These are phyloP conservation scores for Pollachius pollachius DNA, from an alignment of 2,113 vertebrate species.

Conservation along the genomic window DNA sequence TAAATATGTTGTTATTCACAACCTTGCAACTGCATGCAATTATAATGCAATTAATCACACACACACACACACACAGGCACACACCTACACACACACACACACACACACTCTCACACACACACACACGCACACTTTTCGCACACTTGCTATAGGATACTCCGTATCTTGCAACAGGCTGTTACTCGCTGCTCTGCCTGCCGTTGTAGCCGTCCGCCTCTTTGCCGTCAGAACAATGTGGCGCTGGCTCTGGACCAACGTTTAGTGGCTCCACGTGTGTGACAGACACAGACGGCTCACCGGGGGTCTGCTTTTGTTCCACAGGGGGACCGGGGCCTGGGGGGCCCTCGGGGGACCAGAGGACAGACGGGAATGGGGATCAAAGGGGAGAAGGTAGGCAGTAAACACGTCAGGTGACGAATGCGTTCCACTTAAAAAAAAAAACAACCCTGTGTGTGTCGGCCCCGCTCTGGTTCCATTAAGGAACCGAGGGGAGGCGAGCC, in stretches of 20 bases:
- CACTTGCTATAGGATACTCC: no score
- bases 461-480: neutral
- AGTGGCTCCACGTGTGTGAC: constrained; percentile 14
- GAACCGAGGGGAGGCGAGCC: constrained; percentile 15
- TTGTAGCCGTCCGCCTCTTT: no score
- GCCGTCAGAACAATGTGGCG: constrained; percentile 44
- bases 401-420: constrained; percentile 50
- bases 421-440: constrained; percentile 26
- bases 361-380: constrained; percentile 82
- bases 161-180: no score
- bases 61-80: no score
- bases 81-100: no score
- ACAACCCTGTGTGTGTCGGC: no score
- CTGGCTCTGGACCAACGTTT: constrained; percentile 37
- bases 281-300: constrained; percentile 15
- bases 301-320: constrained; percentile 54
- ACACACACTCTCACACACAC: no score
- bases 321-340: constrained; percentile 84
- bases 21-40: no score
- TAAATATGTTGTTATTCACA: no score
- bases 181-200: no score
- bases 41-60: no score
- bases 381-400: constrained; percentile 84
- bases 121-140: no score
- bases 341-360: constrained; percentile 79